phyloP scores from a whole-genome alignment of 2,888 invertebrate genomes.

The Hemistola chrysoprasaria region DNA sequence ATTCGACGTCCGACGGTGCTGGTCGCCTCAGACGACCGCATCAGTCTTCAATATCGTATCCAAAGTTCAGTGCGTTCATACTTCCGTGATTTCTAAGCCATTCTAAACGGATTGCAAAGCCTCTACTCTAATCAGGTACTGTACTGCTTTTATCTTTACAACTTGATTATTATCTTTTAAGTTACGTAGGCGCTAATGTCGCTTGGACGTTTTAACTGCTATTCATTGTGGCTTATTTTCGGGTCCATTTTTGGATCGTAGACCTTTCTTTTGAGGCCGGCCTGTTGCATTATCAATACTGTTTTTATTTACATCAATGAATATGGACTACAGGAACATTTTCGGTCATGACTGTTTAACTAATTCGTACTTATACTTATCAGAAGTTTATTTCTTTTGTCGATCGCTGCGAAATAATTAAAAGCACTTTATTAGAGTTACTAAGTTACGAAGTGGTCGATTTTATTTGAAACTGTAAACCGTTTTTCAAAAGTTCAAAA shows the following conservation, averaged over 20 bases:
- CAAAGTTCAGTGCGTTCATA: conserved; percentile 34
- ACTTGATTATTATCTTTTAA: no score
- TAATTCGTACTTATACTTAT: no score
- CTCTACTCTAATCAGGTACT: conserved; percentile 26
- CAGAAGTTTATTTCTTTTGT: neutral
- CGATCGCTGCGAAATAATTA: neutral
- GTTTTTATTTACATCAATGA: conserved; percentile 1
- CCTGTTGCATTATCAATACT: conserved; percentile 12
- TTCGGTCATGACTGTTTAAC: no score
- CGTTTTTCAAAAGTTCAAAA: neutral
- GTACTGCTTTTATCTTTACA: no score
- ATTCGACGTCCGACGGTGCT: conserved; percentile 11
- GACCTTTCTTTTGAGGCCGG: neutral
- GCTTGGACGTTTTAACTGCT: no score
- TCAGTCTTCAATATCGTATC: conserved; percentile 30
- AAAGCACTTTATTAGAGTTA: neutral
- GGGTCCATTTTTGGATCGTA: no score
- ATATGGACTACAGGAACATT: no score
- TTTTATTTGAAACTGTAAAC: neutral
- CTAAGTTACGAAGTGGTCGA: neutral
- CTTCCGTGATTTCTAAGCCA: conserved; percentile 36
- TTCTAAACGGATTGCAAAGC: conserved; percentile 31
- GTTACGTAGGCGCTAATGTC: no score
- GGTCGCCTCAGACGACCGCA: conserved; percentile 23
- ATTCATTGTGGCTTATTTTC: no score